Evolutionary conservation across 2,113 vertebrate species (phyloP), one percentile per base, ranked within the genome.

Genomic region (Megaceryle torquata): DNA sequence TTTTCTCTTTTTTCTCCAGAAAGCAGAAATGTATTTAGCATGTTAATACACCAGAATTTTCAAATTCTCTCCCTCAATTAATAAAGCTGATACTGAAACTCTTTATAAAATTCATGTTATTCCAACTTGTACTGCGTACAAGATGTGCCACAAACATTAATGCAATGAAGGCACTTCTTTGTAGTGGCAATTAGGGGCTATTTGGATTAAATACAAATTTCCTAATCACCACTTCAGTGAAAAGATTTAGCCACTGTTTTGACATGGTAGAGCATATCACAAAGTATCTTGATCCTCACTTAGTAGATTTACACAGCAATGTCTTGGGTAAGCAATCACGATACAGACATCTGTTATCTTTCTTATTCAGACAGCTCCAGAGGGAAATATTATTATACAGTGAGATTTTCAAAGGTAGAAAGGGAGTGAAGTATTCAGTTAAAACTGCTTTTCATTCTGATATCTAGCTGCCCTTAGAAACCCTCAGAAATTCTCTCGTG

Each of bases 141-240:
- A 60, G 56, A 15, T 63, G 85, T 48, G 57, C 88, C 93, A 89
- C 44, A 93, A 89, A 89, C 70, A 85, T 91, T 76, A 89, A 89
- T 29, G 87, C 75, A 93, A 92, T 90, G 61, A 94, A 89, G 78
- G 82, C 67, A 65, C 24, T 56, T 72, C 86, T 95, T 92, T 94
- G 74, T 91, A 94, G 61, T 85, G 74, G 50, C 75, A 92, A 89
- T 82, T 69, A 65, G 65, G 82, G 93, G 93, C 74, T 87, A 60
- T 91, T 88, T 93, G 31, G 84, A 94, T 91, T 91, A 89, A 95
- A 95, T 91, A 94, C 75, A 94, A 79, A 95, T 89, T 91, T 97
- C 59, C 63, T 94, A 95, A 95, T 95, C 94, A 87, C 29, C 65
- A 84, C 80, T 88, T 82, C 79, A 91, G 59, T 67, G 68, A 83